Percentiles rank a stretch among this genome's conserved stretches.
These are phyloP conservation scores for Eurystomus gularis DNA, from an alignment of 2,113 vertebrate genomes.

Conservation along the genomic window DNA sequence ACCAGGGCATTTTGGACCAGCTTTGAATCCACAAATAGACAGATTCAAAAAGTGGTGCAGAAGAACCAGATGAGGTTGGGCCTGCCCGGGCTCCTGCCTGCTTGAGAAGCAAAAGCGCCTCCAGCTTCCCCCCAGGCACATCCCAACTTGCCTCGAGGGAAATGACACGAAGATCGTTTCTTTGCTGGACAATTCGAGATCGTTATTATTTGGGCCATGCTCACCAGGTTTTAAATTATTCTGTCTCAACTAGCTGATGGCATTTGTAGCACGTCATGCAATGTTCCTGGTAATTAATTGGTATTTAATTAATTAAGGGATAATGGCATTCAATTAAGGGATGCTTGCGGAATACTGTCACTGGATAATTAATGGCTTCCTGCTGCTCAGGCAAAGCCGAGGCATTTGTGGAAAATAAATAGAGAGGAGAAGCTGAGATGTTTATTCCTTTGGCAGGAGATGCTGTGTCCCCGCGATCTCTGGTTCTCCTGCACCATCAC, in stretches of 20 bases:
- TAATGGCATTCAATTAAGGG: slow-evolving; percentile 52
- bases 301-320: slow-evolving; percentile 67
- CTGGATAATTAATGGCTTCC: slow-evolving; percentile 47
- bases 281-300: slow-evolving; percentile 60
- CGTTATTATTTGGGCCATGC: background rate
- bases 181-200: background rate
- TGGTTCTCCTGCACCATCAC: rapidly evolving
- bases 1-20: background rate
- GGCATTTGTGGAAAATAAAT: background rate
- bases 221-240: background rate
- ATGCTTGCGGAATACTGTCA: slow-evolving; percentile 7
- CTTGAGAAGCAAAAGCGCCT: background rate
- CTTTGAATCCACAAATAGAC: background rate
- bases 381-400: slow-evolving; percentile 19
- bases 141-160: background rate
- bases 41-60: background rate
- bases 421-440: background rate
- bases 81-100: background rate
- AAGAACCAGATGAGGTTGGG: background rate
- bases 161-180: background rate
- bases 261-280: slow-evolving; percentile 19
- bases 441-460: background rate
- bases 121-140: background rate
- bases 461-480: background rate
- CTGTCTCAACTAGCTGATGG: slow-evolving; percentile 21